Evolutionary conservation across 2,113 vertebrate species (phyloP).

Genomic region (Cryptotis parvus): DNA sequence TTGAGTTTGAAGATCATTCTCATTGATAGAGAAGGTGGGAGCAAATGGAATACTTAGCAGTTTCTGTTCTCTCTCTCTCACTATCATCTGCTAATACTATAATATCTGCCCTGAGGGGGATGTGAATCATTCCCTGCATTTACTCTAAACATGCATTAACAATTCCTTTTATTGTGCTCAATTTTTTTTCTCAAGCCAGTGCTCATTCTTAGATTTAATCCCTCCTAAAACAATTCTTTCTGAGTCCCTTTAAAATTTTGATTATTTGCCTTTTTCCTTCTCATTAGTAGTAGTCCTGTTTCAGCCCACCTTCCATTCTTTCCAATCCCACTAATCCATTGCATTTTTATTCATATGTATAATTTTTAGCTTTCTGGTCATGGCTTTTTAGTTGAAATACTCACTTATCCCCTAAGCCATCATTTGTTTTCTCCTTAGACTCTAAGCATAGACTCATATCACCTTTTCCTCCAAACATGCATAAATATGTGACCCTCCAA

Average conservation of each 20-base stretch:
- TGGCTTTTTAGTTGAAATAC: not conserved
- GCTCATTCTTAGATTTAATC: constrained; percentile 63
- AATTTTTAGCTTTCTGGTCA: not conserved
- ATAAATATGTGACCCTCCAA: too few relatives aligned
- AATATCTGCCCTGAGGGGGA: constrained; percentile 63
- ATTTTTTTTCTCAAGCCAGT: constrained; percentile 64
- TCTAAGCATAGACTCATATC: too few relatives aligned
- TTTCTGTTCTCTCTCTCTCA: constrained; percentile 59
- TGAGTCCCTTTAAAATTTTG: constrained; percentile 10
- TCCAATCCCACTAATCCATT: not conserved
- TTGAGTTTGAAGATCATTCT: constrained; percentile 66
- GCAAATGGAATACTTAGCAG: constrained; percentile 48
- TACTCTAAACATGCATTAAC: constrained; percentile 66
- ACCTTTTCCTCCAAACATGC: too few relatives aligned
- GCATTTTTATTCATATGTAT: not conserved
- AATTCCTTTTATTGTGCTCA: constrained; percentile 70
- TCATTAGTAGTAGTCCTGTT: not conserved
- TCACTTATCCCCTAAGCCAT: not conserved
- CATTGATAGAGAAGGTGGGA: constrained; percentile 49
- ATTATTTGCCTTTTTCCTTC: not conserved
- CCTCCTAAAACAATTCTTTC: not conserved
- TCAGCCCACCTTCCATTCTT: not conserved
- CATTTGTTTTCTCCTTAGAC: too few relatives aligned
- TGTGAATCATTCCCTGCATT: constrained; percentile 65
- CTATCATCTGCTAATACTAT: constrained; percentile 72